Base-by-base conservation (phyloP, 1,140 invertebrate genomes). In the Plodia interpunctella region DNA sequence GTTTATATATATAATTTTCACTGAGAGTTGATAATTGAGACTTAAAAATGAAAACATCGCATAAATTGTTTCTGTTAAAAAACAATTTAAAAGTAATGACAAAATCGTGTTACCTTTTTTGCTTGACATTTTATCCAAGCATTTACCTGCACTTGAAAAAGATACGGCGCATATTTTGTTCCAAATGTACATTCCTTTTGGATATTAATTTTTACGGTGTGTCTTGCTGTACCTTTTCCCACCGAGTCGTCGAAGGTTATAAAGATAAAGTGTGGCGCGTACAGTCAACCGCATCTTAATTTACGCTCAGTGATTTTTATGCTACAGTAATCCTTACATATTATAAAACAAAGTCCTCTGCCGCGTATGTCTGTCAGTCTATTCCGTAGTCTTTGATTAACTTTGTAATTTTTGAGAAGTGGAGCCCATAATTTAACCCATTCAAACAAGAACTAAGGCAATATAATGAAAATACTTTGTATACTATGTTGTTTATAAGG, bases 361-460 rank as follows among this genome's bases (percentile, higher is more conserved):
- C n/a, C n/a, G n/a, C n/a, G n/a, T n/a, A n/a, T n/a, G n/a, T n/a
- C n/a, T n/a, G n/a, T n/a, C n/a, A n/a, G n/a, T n/a, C 21, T 25
- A 6, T 25, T 25, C 18, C 18, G 50, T 38, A 35, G 20, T 50
- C 50, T 54, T 21, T 49, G 59, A 51, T 54, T 50, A 49, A 38
- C 66, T 71, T 57, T 59, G 71, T 63, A 78, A 75, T 77, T 80
- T 82, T 79, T 80, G 66, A 56, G 21, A 25, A 25, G 6, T 6
- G 21, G 21, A 25, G 21, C 21, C 68, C 64, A 70, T 73, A 74
- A 79, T 81, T 44, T 81, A 81, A 78, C 72, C 71, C 59, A 44
- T 15, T 44, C 15, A 44, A 15, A 17, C 5, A 15, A 18, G 1
- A 49, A 17, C n/a, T 49, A 18, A 25, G 2, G 21, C 21, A 25